Evolutionary conservation across 2,797 vertebrate species (phyloP), one percentile per base, ranked within the genome.

Genomic region (Scarus forsteni): DNA sequence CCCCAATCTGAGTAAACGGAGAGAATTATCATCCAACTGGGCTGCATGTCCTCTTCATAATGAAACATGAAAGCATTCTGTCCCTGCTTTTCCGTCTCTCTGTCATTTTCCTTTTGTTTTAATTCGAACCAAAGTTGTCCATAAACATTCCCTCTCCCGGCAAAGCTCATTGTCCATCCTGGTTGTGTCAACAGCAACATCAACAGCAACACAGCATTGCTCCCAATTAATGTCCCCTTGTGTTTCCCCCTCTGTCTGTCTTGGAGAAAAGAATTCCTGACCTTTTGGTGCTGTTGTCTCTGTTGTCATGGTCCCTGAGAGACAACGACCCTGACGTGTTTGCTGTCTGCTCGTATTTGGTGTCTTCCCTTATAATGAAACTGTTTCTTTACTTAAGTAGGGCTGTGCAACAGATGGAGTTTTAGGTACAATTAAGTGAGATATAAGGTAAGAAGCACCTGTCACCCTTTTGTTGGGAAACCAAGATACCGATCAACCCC

Each of bases 231-330:
- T 56, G 66, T 16, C 34, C 70, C 58, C 67, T 13, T 36, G 11
- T 16, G 44, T 53, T 18, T 38, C 58, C 43, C 60, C 35, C 74
- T 46, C 65, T 61, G 71, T 80, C 71, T 78, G 77, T 75, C 66
- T 67, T 10, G 68, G 60, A 81, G 78, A 80, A 81, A 86, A 81
- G 75, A 69, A 90, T 89, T 88, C 89, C 90, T 86, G 87, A 79
- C 84, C 83, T 91, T 88, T 88, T 81, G 62, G 66, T 74, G 18
- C 62, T 75, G 88, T 89, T 79, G 79, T 88, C 79, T 86, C 62
- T 75, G 81, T 88, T 79, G 80, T 83, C 65, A 67, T 54, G 75
- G 73, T 36, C 6, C 42, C 60, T 68, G 66, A 80, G 57, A 13
- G 14, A 44, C 18, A 52, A 66, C 43, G 66, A 60, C 18, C 7